Base-by-base conservation (phyloP, 1,140 invertebrate genomes). In the Formica exsecta region DNA sequence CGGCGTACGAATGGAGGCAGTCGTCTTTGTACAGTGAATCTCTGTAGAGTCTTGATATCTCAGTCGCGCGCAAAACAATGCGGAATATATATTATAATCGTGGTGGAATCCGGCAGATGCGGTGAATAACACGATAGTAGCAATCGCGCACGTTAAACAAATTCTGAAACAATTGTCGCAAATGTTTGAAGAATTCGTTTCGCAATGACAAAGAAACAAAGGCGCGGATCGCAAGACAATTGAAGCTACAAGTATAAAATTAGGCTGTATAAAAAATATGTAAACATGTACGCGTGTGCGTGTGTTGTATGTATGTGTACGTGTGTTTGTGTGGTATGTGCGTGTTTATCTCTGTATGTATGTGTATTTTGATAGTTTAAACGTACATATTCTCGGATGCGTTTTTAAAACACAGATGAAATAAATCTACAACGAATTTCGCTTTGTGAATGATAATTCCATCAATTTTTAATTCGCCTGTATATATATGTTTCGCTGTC, bases 261-360 rank as follows among this genome's bases (percentile, higher is more conserved):
- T 93, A 93, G 92, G 91, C 93, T 95, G 91, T 92, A 92, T 92
- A 93, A 93, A 92, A 92, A 93, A 86, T 91, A 73, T 68, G 29
- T 22, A 76, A 65, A 73, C 62, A 66, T 70, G 41, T 71, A 85
- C 25, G 48, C 3, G 48, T 51, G 3, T 51, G 3, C 19, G 51
- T 59, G 71, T 68, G 65, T 51, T 29, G 61, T 83, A 70, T 74
- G 66, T 88, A 64, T 79, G 48, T 83, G 76, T 70, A 29, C 76
- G 25, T 62, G 19, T 62, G 8, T 41, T 51, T 84, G 70, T 87
- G 74, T 86, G 22, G 16, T 13, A 48, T 48, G 44, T 86, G 48
- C 68, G 38, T 51, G 22, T 73, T 16, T 68, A 3, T 62, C 5
- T 59, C 1, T 57, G 61, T 79, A n/a, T 70, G 16, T 65, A 32